Evolutionary conservation across 2,113 vertebrate genomes (phyloP), one percentile per base, ranked within the genome.

Genomic region (Pterocles burchelli): DNA sequence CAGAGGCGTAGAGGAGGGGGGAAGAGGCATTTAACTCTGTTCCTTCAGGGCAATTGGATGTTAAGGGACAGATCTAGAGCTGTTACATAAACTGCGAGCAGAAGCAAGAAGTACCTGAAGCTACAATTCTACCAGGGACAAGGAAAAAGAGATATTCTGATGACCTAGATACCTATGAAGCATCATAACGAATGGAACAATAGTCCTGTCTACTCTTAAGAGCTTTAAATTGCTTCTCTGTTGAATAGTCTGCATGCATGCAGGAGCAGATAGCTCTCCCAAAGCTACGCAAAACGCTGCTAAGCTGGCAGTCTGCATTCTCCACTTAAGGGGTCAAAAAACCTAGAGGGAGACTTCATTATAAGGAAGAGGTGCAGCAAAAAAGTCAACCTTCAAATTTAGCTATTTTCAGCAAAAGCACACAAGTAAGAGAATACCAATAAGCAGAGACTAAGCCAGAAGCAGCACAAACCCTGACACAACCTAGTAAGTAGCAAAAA

Each of bases 101-200:
- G 68, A 74, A 79, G 46, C 1, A 0, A 70, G n/a, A 72, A 96
- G 73, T 65, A 94, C 75, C 88, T 52, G 68, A 87, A 96, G 83
- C 88, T 87, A 84, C 49, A 88, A 24, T 92, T 57, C 79, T 88
- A 76, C 13, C 31, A 72, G 28, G 3, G 26, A 94, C 41, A 84
- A 3, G 17, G 36, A 33, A 31, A 71, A 58, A 17, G 62, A 67
- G n/a, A 71, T 74, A 72, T 12, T 90, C 31, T 54, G 45, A 81
- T 92, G 92, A 90, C 92, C 88, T 66, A 93, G n/a, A 92, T 89
- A 94, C 54, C 74, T 89, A 74, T 5, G 66, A 89, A 91, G 54
- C 25, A 3, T 45, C 49, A 58, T 46, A 95, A 74, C 45, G 86
- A 33, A 94, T 46, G 79, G 92, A 88, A 90, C 67, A 88, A 84